Evolutionary conservation across 2,888 invertebrate genomes (phyloP), one percentile per base, ranked within the genome.

Genomic region (Coleophora deauratella): DNA sequence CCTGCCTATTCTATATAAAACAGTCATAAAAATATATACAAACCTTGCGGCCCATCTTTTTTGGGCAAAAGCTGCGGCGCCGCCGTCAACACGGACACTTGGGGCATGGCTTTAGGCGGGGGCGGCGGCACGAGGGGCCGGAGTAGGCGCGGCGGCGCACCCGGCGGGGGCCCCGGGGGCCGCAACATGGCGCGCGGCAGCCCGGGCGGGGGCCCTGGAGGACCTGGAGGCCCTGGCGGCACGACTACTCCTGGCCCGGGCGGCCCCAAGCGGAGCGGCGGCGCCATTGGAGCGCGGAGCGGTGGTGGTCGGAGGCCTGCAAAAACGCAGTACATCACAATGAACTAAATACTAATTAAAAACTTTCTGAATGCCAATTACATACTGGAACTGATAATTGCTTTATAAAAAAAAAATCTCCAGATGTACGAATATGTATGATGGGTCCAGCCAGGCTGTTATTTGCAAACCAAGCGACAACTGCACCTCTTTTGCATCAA

Each of bases 11-110:
- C n/a, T n/a, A n/a, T n/a, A n/a, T n/a, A n/a, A n/a, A n/a, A n/a
- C n/a, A n/a, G n/a, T n/a, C n/a, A n/a, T n/a, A n/a, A n/a, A n/a
- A n/a, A n/a, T n/a, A n/a, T n/a, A n/a, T n/a, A 21, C 51, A 43
- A 27, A 80, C 81, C 81, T 62, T 81, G 91, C 35, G 88, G 87
- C 1, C 88, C 88, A 45, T 91, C 92, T 55, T 90, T 90, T 46
- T 93, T 89, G 50, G 91, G 90, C 58, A 94, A 92, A 27, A 95
- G 88, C 62, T 94, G 94, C 10, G 95, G 95, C 0, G 92, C 95
- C 1, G 95, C 95, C 9, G 91, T 91, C 14, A 95, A 80, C 27
- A 95, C 94, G 52, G 94, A 93, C 1, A 91, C 90, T 1, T 77
- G 85, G 9, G 73, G 66, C 46, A 60, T 46, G 9, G 52, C 52